Base-by-base conservation (phyloP, 2,113 vertebrate species). In the Macrotis lagotis region DNA sequence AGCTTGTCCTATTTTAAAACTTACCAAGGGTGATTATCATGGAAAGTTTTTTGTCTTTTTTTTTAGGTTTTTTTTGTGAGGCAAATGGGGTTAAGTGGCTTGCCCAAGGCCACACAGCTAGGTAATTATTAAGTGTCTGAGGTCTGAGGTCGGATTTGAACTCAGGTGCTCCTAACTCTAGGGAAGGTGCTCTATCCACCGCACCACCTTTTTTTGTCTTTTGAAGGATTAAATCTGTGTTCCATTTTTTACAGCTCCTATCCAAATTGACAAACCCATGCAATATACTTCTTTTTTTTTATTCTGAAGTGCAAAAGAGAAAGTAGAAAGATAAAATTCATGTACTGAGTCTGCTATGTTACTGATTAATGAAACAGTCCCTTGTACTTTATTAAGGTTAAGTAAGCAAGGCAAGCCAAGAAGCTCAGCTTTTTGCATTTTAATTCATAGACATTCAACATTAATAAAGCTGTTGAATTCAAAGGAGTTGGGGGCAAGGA, bases 371-470 rank as follows among this genome's bases (percentile, higher is more conserved):
- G 94, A 98, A 98, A 97, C 83, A 88, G 88, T 94, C 90, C 48
- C 93, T 98, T 97, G 91, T 92, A 95, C 96, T 98, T 98, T 97
- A 97, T 98, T 97, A 96, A 98, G 95, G 91, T 96, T 97, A 96
- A 97, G 91, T 51, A 98, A 98, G 92, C 55, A 94, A 95, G 91
- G 48, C 28, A 95, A 97, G 92, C 25, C 90, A 96, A 96, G 95
- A 97, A 98, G 97, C 89, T 89, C 50, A 95, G 92, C 88, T 89
- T 95, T 83, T 93, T 97, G 83, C 51, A 16, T 98, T 96, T 97
- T 97, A 97, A 96, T 98, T 98, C 95, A 93, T 94, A 95, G 95
- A 92, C 94, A 88, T 92, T 94, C 53, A 93, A 96, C 93, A 96
- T 97, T 94, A 97, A 92, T 91, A 97, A 96, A 96, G 49, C 48